Evolutionary conservation across 2,888 invertebrate genomes (phyloP).

Genomic region (Cremastinae sp.): DNA sequence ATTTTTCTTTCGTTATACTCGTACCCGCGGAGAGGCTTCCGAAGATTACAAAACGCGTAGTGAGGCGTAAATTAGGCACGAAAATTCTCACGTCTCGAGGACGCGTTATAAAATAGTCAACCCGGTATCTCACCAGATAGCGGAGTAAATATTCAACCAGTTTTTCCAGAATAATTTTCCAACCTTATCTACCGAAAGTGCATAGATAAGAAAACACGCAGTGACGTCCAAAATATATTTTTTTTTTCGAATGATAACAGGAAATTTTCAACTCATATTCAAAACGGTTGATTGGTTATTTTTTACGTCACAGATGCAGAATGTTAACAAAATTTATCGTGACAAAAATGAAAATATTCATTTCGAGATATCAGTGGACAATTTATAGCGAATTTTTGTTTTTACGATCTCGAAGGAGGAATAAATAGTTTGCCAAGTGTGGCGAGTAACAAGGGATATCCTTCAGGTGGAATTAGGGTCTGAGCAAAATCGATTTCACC

Average conservation of each 20-base stretch:
- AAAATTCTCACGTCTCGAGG: conserved; percentile 28
- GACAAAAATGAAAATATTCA: no score
- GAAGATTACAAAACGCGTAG: conserved; percentile 3
- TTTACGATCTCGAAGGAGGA: background rate
- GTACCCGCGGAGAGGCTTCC: no score
- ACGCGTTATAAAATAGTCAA: conserved; percentile 36
- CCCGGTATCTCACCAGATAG: conserved; percentile 14
- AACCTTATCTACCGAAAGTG: conserved; percentile 27
- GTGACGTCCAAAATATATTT: no score
- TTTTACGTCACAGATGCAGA: no score
- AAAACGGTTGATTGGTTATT: no score
- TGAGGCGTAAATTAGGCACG: conserved; percentile 21
- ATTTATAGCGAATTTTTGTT: background rate
- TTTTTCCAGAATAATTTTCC: conserved; percentile 21
- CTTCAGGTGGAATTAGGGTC: conserved; percentile 19
- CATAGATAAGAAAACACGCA: conserved; percentile 1
- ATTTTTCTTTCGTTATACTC: no score
- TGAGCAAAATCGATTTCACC: conserved; percentile 31
- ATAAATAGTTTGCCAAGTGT: conserved; percentile 1
- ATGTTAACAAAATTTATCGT: no score
- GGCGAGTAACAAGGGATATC: conserved; percentile 3
- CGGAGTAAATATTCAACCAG: conserved; percentile 2
- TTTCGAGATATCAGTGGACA: no score
- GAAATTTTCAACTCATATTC: no score
- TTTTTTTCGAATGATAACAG: no score